Conservation (phyloP, 1,140 invertebrate species). For the Solen grandis region DNA sequence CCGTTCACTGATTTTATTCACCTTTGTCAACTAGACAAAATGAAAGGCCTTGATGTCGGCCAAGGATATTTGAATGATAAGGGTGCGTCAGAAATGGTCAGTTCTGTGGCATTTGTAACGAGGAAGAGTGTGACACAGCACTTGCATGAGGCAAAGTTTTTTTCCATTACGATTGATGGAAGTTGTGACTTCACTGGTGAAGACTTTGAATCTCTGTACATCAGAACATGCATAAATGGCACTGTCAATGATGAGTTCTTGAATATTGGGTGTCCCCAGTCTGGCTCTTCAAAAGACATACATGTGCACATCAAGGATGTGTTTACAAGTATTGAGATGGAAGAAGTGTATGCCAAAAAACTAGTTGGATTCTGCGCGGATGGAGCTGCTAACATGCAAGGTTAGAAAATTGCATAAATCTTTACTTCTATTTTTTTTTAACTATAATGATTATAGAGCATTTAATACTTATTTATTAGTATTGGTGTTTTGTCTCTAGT, state of each 20-base stretch:
- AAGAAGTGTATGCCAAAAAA: conserved; percentile 2
- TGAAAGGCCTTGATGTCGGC: conserved; percentile 38
- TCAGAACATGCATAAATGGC: conserved; percentile 38
- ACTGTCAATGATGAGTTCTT: conserved; percentile 23
- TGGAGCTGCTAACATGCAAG: conserved; percentile 49
- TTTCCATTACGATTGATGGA: conserved; percentile 26
- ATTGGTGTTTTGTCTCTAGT: no score
- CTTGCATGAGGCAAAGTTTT: conserved; percentile 9
- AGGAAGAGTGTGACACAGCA: neutral
- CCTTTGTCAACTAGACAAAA: neutral
- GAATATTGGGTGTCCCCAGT: conserved; percentile 20
- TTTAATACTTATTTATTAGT: no score
- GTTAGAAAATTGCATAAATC: conserved; percentile 3
- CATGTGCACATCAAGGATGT: conserved; percentile 9
- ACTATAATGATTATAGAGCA: neutral
- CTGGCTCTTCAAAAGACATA: neutral
- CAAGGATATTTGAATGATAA: conserved; percentile 38
- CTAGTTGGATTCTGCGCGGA: conserved; percentile 37
- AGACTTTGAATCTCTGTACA: conserved; percentile 26
- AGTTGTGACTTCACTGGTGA: conserved; percentile 36
- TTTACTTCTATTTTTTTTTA: neutral
- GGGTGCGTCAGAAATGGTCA: conserved; percentile 6
- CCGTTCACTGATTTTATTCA: neutral
- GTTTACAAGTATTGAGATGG: neutral
- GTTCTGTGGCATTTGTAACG: neutral